Conservation (phyloP, 1,140 invertebrate genomes). For the Ceratitis capitata region DNA sequence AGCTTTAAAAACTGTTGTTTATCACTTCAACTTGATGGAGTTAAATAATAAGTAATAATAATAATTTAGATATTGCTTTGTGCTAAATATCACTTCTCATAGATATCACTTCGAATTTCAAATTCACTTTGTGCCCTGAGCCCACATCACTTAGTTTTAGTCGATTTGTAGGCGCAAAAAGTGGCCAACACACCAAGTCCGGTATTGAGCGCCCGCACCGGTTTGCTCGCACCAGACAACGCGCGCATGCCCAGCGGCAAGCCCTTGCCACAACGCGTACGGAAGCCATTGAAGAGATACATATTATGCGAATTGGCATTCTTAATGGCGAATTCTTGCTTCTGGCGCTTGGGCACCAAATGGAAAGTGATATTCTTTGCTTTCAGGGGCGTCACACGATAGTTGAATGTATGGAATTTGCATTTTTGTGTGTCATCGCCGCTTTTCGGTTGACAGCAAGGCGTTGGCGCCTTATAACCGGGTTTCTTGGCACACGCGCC, state of each 20-base stretch:
- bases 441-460: background rate
- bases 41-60: background rate
- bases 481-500: background rate
- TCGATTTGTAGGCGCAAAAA: constrained; percentile 8
- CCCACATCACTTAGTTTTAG: background rate
- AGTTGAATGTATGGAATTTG: constrained; percentile 28
- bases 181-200: constrained; percentile 7
- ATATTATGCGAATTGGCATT: constrained; percentile 14
- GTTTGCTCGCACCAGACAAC: background rate
- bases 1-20: background rate
- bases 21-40: background rate
- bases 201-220: background rate
- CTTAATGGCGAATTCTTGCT: constrained; percentile 1
- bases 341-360: background rate
- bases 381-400: constrained; percentile 13
- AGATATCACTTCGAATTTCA: background rate
- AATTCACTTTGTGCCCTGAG: background rate
- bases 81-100: background rate
- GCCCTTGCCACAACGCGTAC: constrained; percentile 7
- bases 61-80: background rate
- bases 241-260: constrained; percentile 2
- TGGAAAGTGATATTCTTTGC: background rate
- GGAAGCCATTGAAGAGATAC: constrained; percentile 31
- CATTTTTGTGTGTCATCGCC: constrained; percentile 1
- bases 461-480: background rate